phyloP scores from a whole-genome alignment of 2,797 vertebrate genomes.

The Pangasius mekongensis region DNA sequence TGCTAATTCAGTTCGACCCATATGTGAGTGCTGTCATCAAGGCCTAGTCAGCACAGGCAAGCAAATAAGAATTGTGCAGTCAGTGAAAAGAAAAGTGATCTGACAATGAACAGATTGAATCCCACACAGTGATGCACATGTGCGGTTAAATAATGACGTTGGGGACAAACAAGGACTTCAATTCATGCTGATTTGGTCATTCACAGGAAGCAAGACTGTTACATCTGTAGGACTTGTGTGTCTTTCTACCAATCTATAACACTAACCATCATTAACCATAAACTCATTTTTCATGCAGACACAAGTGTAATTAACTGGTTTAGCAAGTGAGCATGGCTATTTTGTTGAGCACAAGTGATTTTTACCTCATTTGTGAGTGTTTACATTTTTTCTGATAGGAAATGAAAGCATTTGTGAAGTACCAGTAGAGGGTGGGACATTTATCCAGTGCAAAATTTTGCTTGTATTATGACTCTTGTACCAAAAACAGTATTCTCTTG shows the following conservation, averaged over 20 bases:
- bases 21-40: constrained; percentile 13
- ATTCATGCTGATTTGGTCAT: constrained; percentile 22
- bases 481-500: background rate
- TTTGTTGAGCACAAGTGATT: background rate
- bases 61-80: constrained; percentile 17
- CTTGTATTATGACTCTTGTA: background rate
- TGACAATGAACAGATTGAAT: constrained; percentile 28
- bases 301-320: background rate
- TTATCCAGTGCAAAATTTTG: background rate
- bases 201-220: constrained; percentile 3
- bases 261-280: background rate
- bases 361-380: background rate
- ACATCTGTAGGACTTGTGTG: background rate
- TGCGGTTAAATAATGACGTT: constrained; percentile 23
- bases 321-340: background rate
- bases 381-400: background rate
- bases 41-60: constrained; percentile 18
- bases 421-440: background rate
- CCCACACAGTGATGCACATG: constrained; percentile 7
- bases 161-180: constrained; percentile 17
- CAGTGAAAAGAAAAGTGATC: constrained; percentile 15
- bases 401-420: background rate
- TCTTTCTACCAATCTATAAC: background rate
- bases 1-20: constrained; percentile 15
- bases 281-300: background rate